Evolutionary conservation across 2,888 invertebrate species (phyloP), one percentile per base, ranked within the genome.

Genomic region (Crossocerus cetratus): DNA sequence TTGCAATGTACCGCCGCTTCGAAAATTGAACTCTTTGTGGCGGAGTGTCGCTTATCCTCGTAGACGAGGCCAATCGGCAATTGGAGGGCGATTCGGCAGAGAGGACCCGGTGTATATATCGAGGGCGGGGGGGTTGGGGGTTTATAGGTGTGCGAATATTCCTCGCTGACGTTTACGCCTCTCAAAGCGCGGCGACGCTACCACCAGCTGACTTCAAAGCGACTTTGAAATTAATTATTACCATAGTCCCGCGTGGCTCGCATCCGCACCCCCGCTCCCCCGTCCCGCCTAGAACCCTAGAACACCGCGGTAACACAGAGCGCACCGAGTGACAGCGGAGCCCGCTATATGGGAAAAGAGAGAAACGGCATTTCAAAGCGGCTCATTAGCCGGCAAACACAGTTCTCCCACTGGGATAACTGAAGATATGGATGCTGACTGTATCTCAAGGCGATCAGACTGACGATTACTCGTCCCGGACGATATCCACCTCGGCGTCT

Each of bases 181-280:
- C 63, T 76, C 78, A 78, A 75, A 80, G 75, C 73, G 23, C 32
- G 65, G 53, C 53, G 63, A 66, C 72, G 78, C 71, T 72, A 68
- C 78, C 79, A 76, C 78, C 86, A 84, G 83, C 82, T 83, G 84
- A 76, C 84, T 84, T 87, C 87, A 87, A 87, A 87, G 88, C 73
- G 79, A 80, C 82, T 83, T 81, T 72, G 80, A 84, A 83, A 87
- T 87, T 87, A 87, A 87, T 87, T 87, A 87, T 87, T 87, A 81
- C 84, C 77, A 80, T 84, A 83, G 80, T 76, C 83, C 78, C 77
- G 77, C 76, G 74, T 82, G 67, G 76, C 65, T 23, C 70, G 75
- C 66, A 32, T 32, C 8, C 32, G 11, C n/a, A n/a, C n/a, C 32
- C 32, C 1, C 1, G 32, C 32, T 4, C 8, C 8, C 32, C 11